phyloP scores from a whole-genome alignment of 2,797 vertebrate species.

The Acipenser oxyrinchus region DNA sequence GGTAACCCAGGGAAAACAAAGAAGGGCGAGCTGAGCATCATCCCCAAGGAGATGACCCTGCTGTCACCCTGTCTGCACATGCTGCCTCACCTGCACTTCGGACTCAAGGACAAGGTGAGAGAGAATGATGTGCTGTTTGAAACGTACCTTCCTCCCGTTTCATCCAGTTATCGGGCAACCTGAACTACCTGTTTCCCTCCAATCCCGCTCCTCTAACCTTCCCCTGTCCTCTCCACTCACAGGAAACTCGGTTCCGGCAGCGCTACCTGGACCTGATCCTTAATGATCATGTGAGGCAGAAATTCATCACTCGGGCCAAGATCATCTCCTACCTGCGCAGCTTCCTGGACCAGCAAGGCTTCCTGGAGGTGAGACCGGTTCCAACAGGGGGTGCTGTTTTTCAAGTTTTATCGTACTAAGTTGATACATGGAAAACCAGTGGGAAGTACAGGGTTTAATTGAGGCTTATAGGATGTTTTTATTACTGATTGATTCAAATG shows the following conservation, averaged over 20 bases:
- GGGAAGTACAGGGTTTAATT: too few species aligned
- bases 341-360: slow-evolving; percentile 87
- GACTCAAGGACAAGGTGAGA: slow-evolving; percentile 92
- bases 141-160: too few species aligned
- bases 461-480: too few species aligned
- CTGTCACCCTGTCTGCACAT: slow-evolving; percentile 93
- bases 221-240: slow-evolving; percentile 19
- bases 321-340: slow-evolving; percentile 86
- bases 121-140: too few species aligned
- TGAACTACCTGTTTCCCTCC: too few species aligned
- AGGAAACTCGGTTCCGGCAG: slow-evolving; percentile 95
- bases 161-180: too few species aligned
- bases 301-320: slow-evolving; percentile 84
- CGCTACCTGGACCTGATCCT: slow-evolving; percentile 95
- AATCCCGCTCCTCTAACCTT: too few species aligned
- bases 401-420: too few species aligned
- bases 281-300: slow-evolving; percentile 89
- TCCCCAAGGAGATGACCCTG: slow-evolving; percentile 83
- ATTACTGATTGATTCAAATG: too few species aligned
- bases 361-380: slow-evolving; percentile 74
- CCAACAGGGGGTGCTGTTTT: neutral
- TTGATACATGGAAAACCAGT: too few species aligned
- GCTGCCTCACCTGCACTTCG: slow-evolving; percentile 96
- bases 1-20: slow-evolving; percentile 97
- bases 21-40: slow-evolving; percentile 92